Percentiles rank a stretch among this genome's conserved stretches.
Conservation (phyloP, 2,797 vertebrate genomes). For the Ciconia nigra region DNA sequence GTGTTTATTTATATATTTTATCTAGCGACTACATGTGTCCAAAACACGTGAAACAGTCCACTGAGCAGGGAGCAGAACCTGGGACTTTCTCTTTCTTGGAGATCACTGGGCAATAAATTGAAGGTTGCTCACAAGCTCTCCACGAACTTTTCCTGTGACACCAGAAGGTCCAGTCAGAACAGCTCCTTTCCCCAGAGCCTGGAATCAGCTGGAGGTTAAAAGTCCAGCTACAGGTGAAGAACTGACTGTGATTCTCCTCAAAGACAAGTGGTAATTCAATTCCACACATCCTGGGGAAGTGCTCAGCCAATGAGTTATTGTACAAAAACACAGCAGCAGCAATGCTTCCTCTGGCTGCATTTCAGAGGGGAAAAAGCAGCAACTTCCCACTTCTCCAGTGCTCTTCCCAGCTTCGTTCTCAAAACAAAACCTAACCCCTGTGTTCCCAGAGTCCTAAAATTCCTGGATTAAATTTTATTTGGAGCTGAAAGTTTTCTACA, state of each 20-base stretch:
- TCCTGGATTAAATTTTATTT: background rate
- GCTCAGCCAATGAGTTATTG: background rate
- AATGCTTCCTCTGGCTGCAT: background rate
- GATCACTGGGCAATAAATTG: background rate
- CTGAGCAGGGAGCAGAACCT: background rate
- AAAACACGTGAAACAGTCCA: background rate
- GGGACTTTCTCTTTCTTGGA: background rate
- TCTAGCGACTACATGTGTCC: background rate
- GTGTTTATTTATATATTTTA: background rate
- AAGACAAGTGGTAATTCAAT: constrained; percentile 1
- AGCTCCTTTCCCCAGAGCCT: background rate
- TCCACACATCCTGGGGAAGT: background rate
- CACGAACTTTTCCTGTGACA: background rate
- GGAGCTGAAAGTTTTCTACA: background rate
- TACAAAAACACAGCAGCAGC: background rate
- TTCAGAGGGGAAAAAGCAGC: background rate
- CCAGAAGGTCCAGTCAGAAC: background rate
- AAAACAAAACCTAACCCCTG: background rate
- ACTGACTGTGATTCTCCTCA: background rate
- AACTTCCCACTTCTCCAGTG: background rate
- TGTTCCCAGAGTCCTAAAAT: background rate
- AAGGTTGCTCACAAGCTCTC: background rate
- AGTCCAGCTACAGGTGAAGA: background rate
- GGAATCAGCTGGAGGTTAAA: background rate
- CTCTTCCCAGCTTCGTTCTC: constrained; percentile 1